phyloP scores from a whole-genome alignment of 2,113 vertebrate species.

The Ceyx margarethae region DNA sequence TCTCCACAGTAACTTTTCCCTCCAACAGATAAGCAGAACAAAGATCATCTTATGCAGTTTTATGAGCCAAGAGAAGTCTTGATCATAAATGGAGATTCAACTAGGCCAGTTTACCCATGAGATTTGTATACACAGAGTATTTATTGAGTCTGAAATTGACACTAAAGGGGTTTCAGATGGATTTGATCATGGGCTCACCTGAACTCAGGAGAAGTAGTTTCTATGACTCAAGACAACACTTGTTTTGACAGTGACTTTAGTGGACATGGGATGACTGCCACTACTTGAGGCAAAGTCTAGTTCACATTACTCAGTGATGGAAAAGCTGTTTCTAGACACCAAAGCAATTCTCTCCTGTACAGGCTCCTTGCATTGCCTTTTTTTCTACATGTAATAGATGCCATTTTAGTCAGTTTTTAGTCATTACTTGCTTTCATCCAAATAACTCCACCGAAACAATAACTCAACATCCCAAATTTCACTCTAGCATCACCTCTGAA shows the following conservation, averaged over 20 bases:
- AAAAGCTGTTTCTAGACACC: background rate
- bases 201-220: background rate
- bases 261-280: background rate
- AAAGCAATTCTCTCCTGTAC: background rate
- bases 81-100: background rate
- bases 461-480: background rate
- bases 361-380: background rate
- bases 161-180: accelerated
- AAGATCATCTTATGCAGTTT: background rate
- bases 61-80: background rate
- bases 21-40: background rate
- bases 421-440: background rate
- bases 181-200: background rate
- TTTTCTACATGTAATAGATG: background rate
- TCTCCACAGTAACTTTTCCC: background rate
- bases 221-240: background rate
- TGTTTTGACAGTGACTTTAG: background rate
- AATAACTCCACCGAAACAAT: background rate
- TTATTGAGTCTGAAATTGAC: background rate
- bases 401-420: background rate
- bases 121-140: background rate
- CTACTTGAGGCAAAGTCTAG: background rate
- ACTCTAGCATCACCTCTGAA: background rate
- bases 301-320: accelerated
- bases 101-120: background rate